A percentile compares a stretch with the other conserved stretches of the same genome.
Conservation (phyloP, 2,113 vertebrate species). For the Cairina moschata region DNA sequence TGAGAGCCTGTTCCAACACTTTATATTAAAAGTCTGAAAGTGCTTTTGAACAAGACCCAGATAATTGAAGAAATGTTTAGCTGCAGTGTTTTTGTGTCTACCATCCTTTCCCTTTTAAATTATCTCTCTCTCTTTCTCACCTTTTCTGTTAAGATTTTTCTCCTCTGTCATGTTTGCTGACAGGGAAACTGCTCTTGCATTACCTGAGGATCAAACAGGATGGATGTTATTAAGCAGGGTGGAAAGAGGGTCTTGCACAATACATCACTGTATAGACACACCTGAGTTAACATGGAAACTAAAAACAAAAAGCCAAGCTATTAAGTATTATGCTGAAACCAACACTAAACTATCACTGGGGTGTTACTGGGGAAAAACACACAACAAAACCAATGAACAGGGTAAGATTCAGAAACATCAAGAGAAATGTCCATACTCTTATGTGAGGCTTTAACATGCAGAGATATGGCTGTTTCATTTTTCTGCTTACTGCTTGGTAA, state of each 20-base stretch:
- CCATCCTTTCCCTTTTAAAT: not conserved
- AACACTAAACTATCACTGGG: not conserved
- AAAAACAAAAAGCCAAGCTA: not conserved
- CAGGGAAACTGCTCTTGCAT: not conserved
- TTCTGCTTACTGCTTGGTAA: not conserved
- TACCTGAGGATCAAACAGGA: not conserved
- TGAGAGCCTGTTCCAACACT: not conserved
- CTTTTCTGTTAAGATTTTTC: not conserved
- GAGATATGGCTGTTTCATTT: not conserved
- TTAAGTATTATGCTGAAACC: not conserved
- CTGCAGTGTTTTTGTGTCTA: not conserved
- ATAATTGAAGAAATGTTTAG: conserved; percentile 26
- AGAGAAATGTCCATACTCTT: not conserved
- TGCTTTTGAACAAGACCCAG: conserved; percentile 13
- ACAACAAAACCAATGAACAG: not conserved
- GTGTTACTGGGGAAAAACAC: not conserved
- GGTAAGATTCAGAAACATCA: not conserved
- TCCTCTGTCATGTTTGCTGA: not conserved
- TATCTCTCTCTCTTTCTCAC: not conserved
- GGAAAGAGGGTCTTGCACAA: not conserved
- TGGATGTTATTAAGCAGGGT: not conserved
- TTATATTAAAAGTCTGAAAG: not conserved
- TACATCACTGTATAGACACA: not conserved
- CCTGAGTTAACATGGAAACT: not conserved
- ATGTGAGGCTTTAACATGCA: not conserved